Percentiles rank a stretch among this genome's conserved stretches.
Conservation (phyloP, 2,113 vertebrate species). For the Mustelus asterias region DNA sequence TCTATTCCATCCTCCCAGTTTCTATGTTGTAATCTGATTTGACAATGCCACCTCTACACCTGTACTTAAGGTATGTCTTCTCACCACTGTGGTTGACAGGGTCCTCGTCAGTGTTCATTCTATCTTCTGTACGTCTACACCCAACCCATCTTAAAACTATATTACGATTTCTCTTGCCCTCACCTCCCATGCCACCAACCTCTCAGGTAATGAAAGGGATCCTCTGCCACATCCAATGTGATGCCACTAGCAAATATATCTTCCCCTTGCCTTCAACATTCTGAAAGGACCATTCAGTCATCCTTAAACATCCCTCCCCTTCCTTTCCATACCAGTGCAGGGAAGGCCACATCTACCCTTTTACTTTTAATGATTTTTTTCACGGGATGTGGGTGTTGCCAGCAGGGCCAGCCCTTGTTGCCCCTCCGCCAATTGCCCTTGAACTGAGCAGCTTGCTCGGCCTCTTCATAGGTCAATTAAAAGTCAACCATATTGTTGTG, state of each 20-base stretch:
- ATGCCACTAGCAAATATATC: neutral
- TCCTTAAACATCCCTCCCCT: neutral
- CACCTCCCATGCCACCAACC: neutral
- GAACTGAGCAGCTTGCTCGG: too few relatives aligned
- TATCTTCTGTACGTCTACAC: neutral
- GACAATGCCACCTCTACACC: too few relatives aligned
- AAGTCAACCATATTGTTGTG: too few relatives aligned
- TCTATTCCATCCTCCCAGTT: neutral
- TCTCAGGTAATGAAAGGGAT: neutral
- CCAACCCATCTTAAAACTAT: neutral
- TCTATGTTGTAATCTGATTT: neutral
- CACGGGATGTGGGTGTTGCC: too few relatives aligned
- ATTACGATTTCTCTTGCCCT: neutral
- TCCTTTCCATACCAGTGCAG: neutral
- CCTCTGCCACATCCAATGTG: neutral
- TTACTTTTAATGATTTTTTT: too few relatives aligned
- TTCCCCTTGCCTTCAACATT: neutral
- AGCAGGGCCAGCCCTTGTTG: too few relatives aligned
- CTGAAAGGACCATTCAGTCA: neutral
- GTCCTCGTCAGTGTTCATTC: neutral
- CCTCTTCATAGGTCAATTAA: too few relatives aligned
- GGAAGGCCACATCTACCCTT: too few relatives aligned
- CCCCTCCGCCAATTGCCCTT: too few relatives aligned
- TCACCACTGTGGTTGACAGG: neutral
- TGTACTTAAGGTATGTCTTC: too few relatives aligned